Conservation (phyloP, 2,888 invertebrate species). For the Laspeyria flexula region DNA sequence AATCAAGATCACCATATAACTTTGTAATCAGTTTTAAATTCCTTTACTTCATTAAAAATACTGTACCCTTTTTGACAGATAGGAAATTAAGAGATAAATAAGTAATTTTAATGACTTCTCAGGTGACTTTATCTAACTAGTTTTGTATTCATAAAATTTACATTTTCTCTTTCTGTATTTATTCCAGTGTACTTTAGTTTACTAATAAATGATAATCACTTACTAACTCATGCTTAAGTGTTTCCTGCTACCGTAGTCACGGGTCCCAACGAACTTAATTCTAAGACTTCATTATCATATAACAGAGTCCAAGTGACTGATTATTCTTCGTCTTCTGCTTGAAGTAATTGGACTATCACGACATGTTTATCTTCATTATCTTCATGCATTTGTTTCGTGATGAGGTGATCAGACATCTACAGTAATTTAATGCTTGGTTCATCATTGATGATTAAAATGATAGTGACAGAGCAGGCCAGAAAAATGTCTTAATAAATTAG, state of each 20-base stretch:
- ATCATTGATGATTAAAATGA: conserved; percentile 6
- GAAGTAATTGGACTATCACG: conserved; percentile 37
- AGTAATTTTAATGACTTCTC: conserved; percentile 7
- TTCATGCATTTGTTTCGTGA: conserved; percentile 22
- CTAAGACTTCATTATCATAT: conserved; percentile 75
- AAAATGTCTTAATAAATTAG: background rate
- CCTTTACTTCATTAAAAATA: no score
- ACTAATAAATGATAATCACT: conserved; percentile 81
- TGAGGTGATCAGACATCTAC: conserved; percentile 7
- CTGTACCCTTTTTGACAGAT: background rate
- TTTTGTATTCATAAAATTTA: conserved; percentile 56
- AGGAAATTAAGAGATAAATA: background rate
- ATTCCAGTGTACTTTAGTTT: conserved; percentile 37
- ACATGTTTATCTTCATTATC: conserved; percentile 19
- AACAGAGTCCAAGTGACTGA: conserved; percentile 59
- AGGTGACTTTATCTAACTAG: conserved; percentile 11
- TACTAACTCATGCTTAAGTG: conserved; percentile 75
- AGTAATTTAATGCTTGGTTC: conserved; percentile 10
- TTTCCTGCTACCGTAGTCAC: conserved; percentile 76
- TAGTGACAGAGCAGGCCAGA: background rate
- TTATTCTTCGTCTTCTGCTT: conserved; percentile 39
- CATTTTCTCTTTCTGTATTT: conserved; percentile 35
- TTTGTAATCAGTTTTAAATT: no score
- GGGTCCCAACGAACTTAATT: conserved; percentile 68
- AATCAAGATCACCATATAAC: no score